phyloP scores from a whole-genome alignment of 1,140 invertebrate species.

The Drosophila grimshawi region DNA sequence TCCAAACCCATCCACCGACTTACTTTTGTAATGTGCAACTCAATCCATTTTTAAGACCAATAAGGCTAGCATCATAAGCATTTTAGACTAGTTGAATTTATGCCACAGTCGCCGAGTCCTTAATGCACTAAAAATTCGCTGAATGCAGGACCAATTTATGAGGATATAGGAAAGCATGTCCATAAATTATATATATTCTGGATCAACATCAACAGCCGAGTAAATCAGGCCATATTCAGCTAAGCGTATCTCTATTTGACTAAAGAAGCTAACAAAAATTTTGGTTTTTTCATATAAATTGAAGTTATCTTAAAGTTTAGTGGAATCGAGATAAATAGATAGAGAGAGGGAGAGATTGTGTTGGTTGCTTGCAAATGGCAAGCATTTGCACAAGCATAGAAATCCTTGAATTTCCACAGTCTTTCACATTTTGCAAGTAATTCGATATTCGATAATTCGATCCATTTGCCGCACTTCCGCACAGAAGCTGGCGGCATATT shows the following conservation, averaged over 20 bases:
- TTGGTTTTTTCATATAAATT: too few relatives aligned
- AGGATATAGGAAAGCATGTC: too few relatives aligned
- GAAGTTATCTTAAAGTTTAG: too few relatives aligned
- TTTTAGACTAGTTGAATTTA: slow-evolving; percentile 65
- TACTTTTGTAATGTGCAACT: slow-evolving; percentile 30
- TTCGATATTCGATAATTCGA: slow-evolving; percentile 5
- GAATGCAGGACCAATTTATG: too few relatives aligned
- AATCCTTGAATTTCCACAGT: background rate
- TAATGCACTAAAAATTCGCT: slow-evolving; percentile 31
- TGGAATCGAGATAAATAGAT: too few relatives aligned
- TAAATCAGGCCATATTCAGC: too few relatives aligned
- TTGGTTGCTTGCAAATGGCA: background rate
- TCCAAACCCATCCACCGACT: too few relatives aligned
- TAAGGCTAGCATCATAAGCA: slow-evolving; percentile 50
- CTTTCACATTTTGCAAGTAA: background rate
- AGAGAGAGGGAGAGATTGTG: background rate
- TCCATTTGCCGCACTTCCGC: background rate
- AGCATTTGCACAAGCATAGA: background rate
- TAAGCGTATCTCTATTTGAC: too few relatives aligned
- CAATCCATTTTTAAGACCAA: slow-evolving; percentile 70
- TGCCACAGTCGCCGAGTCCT: too few relatives aligned
- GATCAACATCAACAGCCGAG: too few relatives aligned
- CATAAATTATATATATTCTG: too few relatives aligned
- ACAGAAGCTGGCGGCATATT: background rate
- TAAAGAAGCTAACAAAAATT: too few relatives aligned